Conservation (phyloP, 1,140 invertebrate species). For the Zophobas morio region DNA sequence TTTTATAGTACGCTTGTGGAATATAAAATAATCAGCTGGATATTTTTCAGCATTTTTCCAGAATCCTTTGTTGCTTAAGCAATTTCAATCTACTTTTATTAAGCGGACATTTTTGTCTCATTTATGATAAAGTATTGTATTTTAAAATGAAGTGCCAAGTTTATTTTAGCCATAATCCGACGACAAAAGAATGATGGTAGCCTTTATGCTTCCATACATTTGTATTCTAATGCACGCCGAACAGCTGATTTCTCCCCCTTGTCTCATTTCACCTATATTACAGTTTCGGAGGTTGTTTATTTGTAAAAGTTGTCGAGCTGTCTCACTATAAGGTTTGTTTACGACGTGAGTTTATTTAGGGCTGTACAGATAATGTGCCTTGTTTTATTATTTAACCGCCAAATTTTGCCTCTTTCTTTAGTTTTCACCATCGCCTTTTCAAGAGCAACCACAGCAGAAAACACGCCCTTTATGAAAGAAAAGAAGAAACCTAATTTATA, state of each 20-base stretch:
- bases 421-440: not conserved
- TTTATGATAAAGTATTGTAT: too few relatives aligned
- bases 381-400: not conserved
- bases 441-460: not conserved
- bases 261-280: slow-evolving; percentile 24
- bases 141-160: not conserved
- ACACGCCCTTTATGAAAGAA: slow-evolving; percentile 2
- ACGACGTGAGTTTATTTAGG: slow-evolving; percentile 24
- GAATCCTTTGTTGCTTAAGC: too few relatives aligned
- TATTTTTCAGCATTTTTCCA: too few relatives aligned
- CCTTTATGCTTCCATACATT: slow-evolving; percentile 10
- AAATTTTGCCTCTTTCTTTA: not conserved
- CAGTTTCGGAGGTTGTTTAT: slow-evolving; percentile 35
- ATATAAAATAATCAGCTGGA: too few relatives aligned
- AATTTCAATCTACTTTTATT: not conserved
- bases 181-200: not conserved
- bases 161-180: not conserved
- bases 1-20: too few relatives aligned
- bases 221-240: slow-evolving; percentile 24
- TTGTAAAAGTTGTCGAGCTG: slow-evolving; percentile 16
- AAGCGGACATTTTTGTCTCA: not conserved
- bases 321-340: slow-evolving; percentile 19
- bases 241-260: slow-evolving; percentile 28
- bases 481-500: not conserved
- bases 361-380: not conserved